A percentile compares a stretch with the other conserved stretches of the same genome.
phyloP scores from a whole-genome alignment of 2,113 vertebrate species.

The Pholis gunnellus region DNA sequence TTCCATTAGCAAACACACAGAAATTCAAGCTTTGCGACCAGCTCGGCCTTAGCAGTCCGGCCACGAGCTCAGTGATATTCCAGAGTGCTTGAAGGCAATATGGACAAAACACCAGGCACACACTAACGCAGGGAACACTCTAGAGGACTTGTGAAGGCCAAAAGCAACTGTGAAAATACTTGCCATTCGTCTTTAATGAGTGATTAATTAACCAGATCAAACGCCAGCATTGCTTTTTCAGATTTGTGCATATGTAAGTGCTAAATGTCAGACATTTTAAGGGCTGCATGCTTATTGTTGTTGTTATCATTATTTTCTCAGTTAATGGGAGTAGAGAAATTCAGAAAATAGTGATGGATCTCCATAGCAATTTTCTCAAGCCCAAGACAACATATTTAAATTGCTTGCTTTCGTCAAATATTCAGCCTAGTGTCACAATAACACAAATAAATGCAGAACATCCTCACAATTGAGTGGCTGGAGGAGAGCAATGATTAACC shows the following conservation, averaged over 20 bases:
- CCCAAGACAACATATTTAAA: background rate
- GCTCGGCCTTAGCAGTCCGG: background rate
- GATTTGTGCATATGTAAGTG: background rate
- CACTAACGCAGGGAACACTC: background rate
- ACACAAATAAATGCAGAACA: background rate
- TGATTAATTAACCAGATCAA: conserved; percentile 3
- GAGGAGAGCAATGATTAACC: background rate
- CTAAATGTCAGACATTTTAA: background rate
- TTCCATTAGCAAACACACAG: conserved; percentile 59
- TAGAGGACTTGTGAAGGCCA: background rate
- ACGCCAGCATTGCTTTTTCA: background rate
- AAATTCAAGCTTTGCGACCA: conserved; percentile 40
- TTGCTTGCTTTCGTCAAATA: background rate
- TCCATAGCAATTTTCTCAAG: background rate
- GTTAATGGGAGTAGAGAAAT: background rate
- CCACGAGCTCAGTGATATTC: conserved; percentile 9
- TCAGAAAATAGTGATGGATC: background rate
- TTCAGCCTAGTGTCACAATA: background rate
- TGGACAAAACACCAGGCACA: conserved; percentile 12
- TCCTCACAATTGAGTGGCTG: background rate
- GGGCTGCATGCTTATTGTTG: background rate
- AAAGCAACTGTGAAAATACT: conserved; percentile 12
- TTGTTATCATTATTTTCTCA: background rate
- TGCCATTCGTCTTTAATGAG: background rate
- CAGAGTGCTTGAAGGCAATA: conserved; percentile 2